Percentiles rank a stretch among this genome's conserved stretches.
Evolutionary conservation across 2,888 invertebrate genomes (phyloP).

Genomic region (Vesta saturnalis): DNA sequence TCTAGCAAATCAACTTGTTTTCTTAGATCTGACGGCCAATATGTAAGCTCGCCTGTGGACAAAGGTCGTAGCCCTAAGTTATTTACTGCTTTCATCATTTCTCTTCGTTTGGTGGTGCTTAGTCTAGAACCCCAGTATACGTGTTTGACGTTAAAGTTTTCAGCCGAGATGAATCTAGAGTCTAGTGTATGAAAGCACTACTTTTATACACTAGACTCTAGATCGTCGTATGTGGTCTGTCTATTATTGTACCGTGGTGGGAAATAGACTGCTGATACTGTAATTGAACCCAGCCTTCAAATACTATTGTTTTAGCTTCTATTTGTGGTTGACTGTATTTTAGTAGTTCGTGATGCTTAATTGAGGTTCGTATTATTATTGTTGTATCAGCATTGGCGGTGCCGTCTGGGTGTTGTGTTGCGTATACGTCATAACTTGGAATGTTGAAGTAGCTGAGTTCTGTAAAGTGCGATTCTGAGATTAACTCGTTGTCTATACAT

Average conservation of each 20-base stretch:
- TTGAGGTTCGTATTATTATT: conserved; percentile 19
- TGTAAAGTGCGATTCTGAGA: conserved; percentile 9
- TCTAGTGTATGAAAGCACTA: conserved; percentile 11
- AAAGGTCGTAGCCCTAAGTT: conserved; percentile 16
- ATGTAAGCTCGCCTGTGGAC: conserved; percentile 45
- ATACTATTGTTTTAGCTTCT: too few relatives aligned
- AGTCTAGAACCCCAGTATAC: too few relatives aligned
- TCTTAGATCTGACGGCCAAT: conserved; percentile 45
- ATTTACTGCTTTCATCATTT: too few relatives aligned
- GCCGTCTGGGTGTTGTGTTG: conserved; percentile 31
- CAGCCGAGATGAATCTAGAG: too few relatives aligned
- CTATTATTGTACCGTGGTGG: conserved; percentile 41
- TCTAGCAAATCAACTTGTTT: conserved; percentile 28
- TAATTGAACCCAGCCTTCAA: too few relatives aligned
- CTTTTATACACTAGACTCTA: conserved; percentile 24
- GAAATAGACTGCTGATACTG: too few relatives aligned
- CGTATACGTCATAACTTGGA: conserved; percentile 20
- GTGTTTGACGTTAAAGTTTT: too few relatives aligned
- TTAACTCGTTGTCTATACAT: neutral
- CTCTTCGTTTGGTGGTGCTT: too few relatives aligned
- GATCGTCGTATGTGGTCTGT: conserved; percentile 34
- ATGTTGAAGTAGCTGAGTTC: conserved; percentile 28
- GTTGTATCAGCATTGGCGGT: conserved; percentile 21
- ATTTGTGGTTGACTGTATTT: conserved; percentile 16
- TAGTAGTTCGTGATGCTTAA: conserved; percentile 22